A percentile compares a stretch with the other conserved stretches of the same genome.
These are phyloP conservation scores for Corythaixoides concolor DNA, from an alignment of 2,113 vertebrate genomes.

Conservation along the genomic window DNA sequence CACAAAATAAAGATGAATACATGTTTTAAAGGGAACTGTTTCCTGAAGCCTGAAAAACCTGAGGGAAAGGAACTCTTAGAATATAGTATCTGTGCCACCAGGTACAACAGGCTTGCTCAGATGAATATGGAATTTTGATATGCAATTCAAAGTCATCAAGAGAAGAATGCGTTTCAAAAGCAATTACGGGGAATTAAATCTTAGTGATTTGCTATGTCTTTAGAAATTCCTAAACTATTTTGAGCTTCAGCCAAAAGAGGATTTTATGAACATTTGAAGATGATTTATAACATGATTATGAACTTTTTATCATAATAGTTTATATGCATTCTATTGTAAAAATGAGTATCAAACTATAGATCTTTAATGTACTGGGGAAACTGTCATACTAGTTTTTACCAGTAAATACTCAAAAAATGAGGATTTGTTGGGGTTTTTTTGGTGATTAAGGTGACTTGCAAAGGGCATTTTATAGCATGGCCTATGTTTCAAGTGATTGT, in stretches of 20 bases:
- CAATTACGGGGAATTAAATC: neutral
- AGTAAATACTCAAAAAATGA: neutral
- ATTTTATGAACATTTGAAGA: neutral
- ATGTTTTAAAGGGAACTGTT: conserved; percentile 10
- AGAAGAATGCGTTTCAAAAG: neutral
- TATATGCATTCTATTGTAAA: neutral
- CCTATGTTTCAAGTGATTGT: conserved; percentile 21
- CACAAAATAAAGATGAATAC: neutral
- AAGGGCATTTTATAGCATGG: conserved; percentile 65
- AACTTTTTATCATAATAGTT: neutral
- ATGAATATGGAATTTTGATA: neutral
- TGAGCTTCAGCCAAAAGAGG: neutral
- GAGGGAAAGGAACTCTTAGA: neutral
- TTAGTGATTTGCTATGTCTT: neutral
- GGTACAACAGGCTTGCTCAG: neutral
- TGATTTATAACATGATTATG: neutral
- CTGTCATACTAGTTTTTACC: conserved; percentile 3
- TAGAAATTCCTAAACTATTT: neutral
- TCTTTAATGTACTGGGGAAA: neutral
- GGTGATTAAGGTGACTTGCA: neutral
- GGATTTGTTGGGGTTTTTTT: neutral
- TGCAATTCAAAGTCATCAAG: neutral
- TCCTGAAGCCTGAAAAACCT: neutral
- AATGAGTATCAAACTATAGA: neutral
- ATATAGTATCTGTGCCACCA: neutral